Base-by-base conservation (phyloP, 2,797 vertebrate species). In the Liasis olivaceus region DNA sequence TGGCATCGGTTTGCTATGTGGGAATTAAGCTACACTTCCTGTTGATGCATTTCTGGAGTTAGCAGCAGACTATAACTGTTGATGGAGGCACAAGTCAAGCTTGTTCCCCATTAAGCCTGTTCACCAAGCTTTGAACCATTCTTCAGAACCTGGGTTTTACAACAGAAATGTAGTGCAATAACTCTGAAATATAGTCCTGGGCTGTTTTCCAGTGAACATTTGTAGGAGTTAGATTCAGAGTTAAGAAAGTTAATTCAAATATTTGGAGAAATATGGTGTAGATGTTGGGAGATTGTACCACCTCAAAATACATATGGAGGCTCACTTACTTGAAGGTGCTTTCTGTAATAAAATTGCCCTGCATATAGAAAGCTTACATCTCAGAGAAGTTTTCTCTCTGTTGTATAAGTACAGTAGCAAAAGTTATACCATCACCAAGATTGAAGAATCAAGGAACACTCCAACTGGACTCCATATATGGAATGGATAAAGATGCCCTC, bases 1-100 rank as follows among this genome's bases (percentile, higher is more conserved):
- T 98, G 98, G 98, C 97, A 97, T 97, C 91, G 96, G 77, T 95
- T 93, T 96, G 96, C 95, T 95, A 96, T 95, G 91, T 95, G 95
- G 95, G 93, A 96, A 93, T 92, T 98, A 97, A 98, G 98, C 91
- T 97, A 96, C 77, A 93, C 95, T 94, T 54, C 88, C 5, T 94
- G 93, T 93, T 92, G 94, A 81, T 94, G 91, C 90, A 69, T 93
- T 42, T 92, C 0, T 0, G 62, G 72, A 89, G 93, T 85, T 84
- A 0, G 64, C 86, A 89, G 88, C 89, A 94, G 93, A 86, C 62
- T 64, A 60, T 42, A 91, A 42, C 93, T 95, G 96, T 94, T 89
- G 95, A 77, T 91, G 91, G 95, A 91, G 95, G 91, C 0, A 72
- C 13, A 94, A 95, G 77, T 89, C 91, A 51, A 42, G 56, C 66